Evolutionary conservation across 2,888 invertebrate species (phyloP).

Genomic region (Macaria notata): DNA sequence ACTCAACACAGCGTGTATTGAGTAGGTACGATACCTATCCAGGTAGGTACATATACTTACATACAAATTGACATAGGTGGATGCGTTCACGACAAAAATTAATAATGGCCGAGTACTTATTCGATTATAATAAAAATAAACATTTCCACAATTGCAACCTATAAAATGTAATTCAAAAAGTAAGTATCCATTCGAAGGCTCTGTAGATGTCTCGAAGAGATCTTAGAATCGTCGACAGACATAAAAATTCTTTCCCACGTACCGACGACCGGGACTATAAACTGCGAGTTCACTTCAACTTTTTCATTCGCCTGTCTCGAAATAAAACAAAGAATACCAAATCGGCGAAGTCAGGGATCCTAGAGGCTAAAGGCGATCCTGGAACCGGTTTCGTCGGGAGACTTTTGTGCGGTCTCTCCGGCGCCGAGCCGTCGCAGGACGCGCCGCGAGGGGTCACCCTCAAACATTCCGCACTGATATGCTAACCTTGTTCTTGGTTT

Average conservation of each 20-base stretch:
- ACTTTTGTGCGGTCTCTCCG: conserved; percentile 66
- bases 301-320: conserved; percentile 55
- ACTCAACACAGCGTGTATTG: too few species aligned
- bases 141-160: too few species aligned
- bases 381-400: conserved; percentile 69
- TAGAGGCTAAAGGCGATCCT: conserved; percentile 60
- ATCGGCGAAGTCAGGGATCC: conserved; percentile 70
- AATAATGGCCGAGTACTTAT: too few species aligned
- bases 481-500: conserved; percentile 47
- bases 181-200: not conserved
- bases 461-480: conserved; percentile 45
- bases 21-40: too few species aligned
- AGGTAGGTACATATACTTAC: too few species aligned
- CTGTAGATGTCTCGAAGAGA: conserved; percentile 8
- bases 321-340: conserved; percentile 68
- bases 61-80: too few species aligned
- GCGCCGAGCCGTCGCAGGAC: conserved; percentile 53
- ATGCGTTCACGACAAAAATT: too few species aligned
- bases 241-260: conserved; percentile 45
- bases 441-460: conserved; percentile 43
- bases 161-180: too few species aligned
- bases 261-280: conserved; percentile 42
- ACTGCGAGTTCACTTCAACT: conserved; percentile 43
- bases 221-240: conserved; percentile 19
- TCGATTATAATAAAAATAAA: too few species aligned